These are phyloP conservation scores for Keiferia lycopersicella DNA, from an alignment of 2,888 invertebrate species.

Conservation along the genomic window DNA sequence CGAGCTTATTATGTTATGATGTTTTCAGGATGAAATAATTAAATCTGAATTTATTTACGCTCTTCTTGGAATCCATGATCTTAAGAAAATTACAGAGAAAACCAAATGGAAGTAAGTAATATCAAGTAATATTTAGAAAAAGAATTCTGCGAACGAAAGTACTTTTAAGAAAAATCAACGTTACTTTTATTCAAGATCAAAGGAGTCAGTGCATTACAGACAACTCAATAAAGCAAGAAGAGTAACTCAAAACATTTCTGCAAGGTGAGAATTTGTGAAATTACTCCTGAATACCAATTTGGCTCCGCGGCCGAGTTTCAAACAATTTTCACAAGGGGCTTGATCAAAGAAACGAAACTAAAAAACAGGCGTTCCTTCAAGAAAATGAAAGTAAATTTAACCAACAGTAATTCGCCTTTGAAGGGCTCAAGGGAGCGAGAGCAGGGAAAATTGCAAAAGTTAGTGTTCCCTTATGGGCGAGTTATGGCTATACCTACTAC, in stretches of 20 bases:
- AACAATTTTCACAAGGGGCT: constrained; percentile 72
- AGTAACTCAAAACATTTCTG: constrained; percentile 29
- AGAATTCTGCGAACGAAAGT: not conserved
- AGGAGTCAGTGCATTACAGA: constrained; percentile 31
- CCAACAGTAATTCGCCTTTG: constrained; percentile 78
- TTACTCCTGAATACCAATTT: constrained; percentile 74
- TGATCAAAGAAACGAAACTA: constrained; percentile 80
- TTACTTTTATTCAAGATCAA: constrained; percentile 26
- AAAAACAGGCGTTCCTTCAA: constrained; percentile 68
- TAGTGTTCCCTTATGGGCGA: constrained; percentile 71
- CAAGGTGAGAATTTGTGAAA: constrained; percentile 72
- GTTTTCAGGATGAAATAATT: no score
- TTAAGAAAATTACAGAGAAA: no score
- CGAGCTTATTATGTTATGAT: no score
- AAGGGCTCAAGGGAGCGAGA: constrained; percentile 64
- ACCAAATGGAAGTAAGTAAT: no score
- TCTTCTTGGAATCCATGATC: no score
- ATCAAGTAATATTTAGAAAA: no score
- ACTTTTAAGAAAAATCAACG: not conserved
- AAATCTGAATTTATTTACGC: no score
- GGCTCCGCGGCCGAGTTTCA: constrained; percentile 61
- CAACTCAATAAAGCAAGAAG: constrained; percentile 29
- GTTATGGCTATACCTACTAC: constrained; percentile 57
- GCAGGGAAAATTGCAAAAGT: constrained; percentile 78
- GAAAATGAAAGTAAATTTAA: constrained; percentile 77